Conservation (phyloP, 1,140 invertebrate genomes). For the Harlomillsia oculata region DNA sequence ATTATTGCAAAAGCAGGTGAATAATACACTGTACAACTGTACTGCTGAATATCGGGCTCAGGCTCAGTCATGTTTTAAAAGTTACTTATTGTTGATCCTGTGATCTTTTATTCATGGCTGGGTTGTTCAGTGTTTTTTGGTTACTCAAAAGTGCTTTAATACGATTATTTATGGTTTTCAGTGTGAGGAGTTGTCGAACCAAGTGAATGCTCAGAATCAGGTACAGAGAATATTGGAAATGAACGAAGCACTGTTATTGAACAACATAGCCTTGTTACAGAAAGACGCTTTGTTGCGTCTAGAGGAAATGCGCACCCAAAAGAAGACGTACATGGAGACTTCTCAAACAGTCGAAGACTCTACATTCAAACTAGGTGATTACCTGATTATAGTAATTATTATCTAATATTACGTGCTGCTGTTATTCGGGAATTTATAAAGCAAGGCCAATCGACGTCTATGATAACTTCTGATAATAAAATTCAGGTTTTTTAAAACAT, state of each 20-base stretch:
- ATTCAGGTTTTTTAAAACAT: no score
- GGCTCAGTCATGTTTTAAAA: no score
- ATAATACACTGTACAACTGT: no score
- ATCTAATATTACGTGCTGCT: no score
- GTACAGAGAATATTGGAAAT: slow-evolving; percentile 93
- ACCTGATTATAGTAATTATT: no score
- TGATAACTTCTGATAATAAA: slow-evolving; percentile 36
- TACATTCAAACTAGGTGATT: slow-evolving; percentile 92
- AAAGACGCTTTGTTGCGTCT: slow-evolving; percentile 83
- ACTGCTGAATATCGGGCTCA: not conserved
- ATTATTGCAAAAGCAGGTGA: slow-evolving; percentile 74
- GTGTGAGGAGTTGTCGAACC: slow-evolving; percentile 67
- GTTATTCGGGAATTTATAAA: not conserved
- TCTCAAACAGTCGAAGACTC: slow-evolving; percentile 94
- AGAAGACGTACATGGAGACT: slow-evolving; percentile 85
- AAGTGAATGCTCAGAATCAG: slow-evolving; percentile 90
- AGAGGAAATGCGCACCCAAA: slow-evolving; percentile 95
- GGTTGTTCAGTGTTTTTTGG: no score
- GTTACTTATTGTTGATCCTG: no score
- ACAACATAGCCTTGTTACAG: slow-evolving; percentile 83
- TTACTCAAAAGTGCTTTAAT: not conserved
- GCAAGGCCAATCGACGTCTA: not conserved
- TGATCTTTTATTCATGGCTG: no score
- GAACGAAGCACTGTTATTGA: slow-evolving; percentile 88
- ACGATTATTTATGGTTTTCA: slow-evolving; percentile 35